Base-by-base conservation (phyloP, 2,888 invertebrate species). In the Hybos culiciformis region DNA sequence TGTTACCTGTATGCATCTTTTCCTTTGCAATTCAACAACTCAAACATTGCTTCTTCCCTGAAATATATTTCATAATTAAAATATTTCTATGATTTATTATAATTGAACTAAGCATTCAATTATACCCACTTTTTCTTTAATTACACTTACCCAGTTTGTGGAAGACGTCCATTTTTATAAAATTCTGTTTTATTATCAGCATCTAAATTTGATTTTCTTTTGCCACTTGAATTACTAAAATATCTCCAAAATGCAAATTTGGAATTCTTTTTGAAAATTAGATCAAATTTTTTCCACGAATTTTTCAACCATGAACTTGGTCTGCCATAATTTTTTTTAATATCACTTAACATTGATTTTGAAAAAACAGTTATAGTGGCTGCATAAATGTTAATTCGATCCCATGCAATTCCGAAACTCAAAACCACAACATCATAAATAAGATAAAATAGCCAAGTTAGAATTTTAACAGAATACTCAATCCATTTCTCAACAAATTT, bases 31-130 rank as follows among this genome's bases (percentile, higher is more conserved):
- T 91, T 86, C 14, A 93, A 68, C 51, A 94, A 71, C 56, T 92
- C 73, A 67, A 87, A 90, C 86, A 93, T 90, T 33, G 93, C 93
- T 67, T 94, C 93, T 54, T 92, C 92, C 7, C n/a, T n/a, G n/a
- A n/a, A n/a, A n/a, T n/a, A n/a, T n/a, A n/a, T n/a, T n/a, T n/a
- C n/a, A n/a, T n/a, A n/a, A n/a, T n/a, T n/a, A n/a, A n/a, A n/a
- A n/a, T n/a, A n/a, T n/a, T n/a, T n/a, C n/a, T n/a, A n/a, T n/a
- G n/a, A n/a, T n/a, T n/a, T n/a, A n/a, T n/a, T n/a, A n/a, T n/a
- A n/a, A n/a, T n/a, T n/a, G n/a, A n/a, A n/a, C n/a, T n/a, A n/a
- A n/a, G n/a, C n/a, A n/a, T n/a, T n/a, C n/a, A n/a, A n/a, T n/a
- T n/a, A n/a, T n/a, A n/a, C n/a, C n/a, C n/a, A n/a, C n/a, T n/a